Evolutionary conservation across 2,888 invertebrate species (phyloP).

Genomic region (Colletes collaris): DNA sequence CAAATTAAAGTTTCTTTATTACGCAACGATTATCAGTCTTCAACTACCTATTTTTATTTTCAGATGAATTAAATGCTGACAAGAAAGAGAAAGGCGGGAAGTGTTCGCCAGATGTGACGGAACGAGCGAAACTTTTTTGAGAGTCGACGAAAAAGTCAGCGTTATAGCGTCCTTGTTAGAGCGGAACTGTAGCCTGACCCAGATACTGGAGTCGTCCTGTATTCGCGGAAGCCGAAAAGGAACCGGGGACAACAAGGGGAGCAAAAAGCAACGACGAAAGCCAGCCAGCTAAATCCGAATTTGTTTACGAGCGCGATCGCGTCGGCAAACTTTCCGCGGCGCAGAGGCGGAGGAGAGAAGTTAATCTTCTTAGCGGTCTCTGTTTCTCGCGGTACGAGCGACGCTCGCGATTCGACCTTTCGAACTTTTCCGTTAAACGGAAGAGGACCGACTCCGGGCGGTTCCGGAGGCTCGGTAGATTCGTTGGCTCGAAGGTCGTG

Average conservation of each 20-base stretch:
- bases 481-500: constrained; percentile 5
- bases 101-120: no score
- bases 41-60: no score
- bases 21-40: no score
- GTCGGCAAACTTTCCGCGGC: constrained; percentile 49
- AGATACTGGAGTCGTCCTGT: no score
- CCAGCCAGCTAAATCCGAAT: constrained; percentile 37
- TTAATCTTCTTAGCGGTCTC: constrained; percentile 63
- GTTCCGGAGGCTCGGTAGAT: not conserved
- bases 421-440: not conserved
- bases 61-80: no score
- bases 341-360: constrained; percentile 62
- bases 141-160: no score
- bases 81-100: no score
- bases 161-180: no score
- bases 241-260: not conserved
- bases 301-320: constrained; percentile 41
- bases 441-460: constrained; percentile 2
- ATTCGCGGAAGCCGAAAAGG: not conserved
- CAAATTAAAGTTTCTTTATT: no score
- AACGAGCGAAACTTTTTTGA: no score
- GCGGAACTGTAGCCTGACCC: no score
- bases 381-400: constrained; percentile 30
- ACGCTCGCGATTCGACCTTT: not conserved
- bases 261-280: constrained; percentile 16